A percentile compares a stretch with the other conserved stretches of the same genome.
These are phyloP conservation scores for Tachina lurida DNA, from an alignment of 2,888 invertebrate genomes.

Conservation along the genomic window DNA sequence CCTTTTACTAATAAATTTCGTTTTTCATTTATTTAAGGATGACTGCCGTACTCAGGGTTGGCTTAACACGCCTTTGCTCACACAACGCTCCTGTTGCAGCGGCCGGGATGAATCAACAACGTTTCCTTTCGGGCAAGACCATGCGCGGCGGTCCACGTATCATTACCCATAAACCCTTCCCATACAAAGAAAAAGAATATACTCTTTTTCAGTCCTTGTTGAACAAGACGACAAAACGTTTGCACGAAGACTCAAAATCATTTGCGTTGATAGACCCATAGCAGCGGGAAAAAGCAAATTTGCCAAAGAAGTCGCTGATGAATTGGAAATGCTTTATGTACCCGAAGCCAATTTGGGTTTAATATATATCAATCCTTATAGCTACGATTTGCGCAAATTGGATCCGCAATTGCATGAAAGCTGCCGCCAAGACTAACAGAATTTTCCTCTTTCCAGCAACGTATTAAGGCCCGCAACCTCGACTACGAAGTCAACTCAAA, in stretches of 20 bases:
- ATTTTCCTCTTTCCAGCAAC: slow-evolving; percentile 83
- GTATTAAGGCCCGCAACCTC: slow-evolving; percentile 88
- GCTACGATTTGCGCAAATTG: slow-evolving; percentile 90
- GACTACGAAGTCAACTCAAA: slow-evolving; percentile 89
- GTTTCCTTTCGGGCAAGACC: slow-evolving; percentile 84
- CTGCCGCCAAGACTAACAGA: slow-evolving; percentile 81
- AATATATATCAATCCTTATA: slow-evolving; percentile 90
- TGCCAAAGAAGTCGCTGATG: slow-evolving; percentile 91
- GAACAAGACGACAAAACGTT: slow-evolving; percentile 88
- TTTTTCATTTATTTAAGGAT: no score
- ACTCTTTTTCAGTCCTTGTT: slow-evolving; percentile 82
- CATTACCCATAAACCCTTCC: slow-evolving; percentile 88
- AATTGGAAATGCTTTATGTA: slow-evolving; percentile 93
- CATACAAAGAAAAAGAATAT: slow-evolving; percentile 88
- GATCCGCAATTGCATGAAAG: slow-evolving; percentile 88
- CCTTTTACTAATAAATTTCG: no score
- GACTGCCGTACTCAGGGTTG: no score
- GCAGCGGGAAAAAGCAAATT: slow-evolving; percentile 92
- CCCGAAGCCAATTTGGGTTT: slow-evolving; percentile 90
- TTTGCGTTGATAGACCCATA: slow-evolving; percentile 95
- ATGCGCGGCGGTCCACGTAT: slow-evolving; percentile 83
- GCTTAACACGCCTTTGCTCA: no score
- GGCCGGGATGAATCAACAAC: slow-evolving; percentile 76
- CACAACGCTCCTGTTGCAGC: slow-evolving; percentile 74
- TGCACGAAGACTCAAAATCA: slow-evolving; percentile 92